A percentile compares a stretch with the other conserved stretches of the same genome.
Evolutionary conservation across 2,888 invertebrate species (phyloP).

Genomic region (Pseudanteris insignis): DNA sequence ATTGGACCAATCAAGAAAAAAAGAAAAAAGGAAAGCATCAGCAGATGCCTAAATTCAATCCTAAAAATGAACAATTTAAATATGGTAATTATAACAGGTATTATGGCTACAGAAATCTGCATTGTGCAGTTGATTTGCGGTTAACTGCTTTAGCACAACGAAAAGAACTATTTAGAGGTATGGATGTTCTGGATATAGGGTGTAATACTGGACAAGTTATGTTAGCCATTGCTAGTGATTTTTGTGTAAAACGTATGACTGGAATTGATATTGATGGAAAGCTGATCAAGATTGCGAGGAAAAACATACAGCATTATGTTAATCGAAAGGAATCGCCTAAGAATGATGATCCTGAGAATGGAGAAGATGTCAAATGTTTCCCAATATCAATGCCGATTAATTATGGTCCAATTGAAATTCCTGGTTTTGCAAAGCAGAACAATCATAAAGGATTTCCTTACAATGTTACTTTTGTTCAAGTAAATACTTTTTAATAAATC

Average conservation of each 20-base stretch:
- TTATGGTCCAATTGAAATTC: conserved; percentile 82
- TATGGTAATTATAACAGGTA: conserved; percentile 98
- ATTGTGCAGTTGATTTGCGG: conserved; percentile 84
- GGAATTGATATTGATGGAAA: conserved; percentile 95
- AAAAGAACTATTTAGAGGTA: conserved; percentile 84
- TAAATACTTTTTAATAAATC: conserved; percentile 63
- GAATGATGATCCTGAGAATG: conserved; percentile 52
- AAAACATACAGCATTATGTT: conserved; percentile 78
- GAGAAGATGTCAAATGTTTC: conserved; percentile 70
- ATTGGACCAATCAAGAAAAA: conserved; percentile 66
- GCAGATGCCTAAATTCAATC: conserved; percentile 72
- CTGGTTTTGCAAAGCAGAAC: conserved; percentile 66
- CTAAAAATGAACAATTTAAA: conserved; percentile 83
- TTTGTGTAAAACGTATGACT: conserved; percentile 83
- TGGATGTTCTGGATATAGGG: conserved; percentile 95
- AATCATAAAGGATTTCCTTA: conserved; percentile 79
- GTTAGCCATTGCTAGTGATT: conserved; percentile 85
- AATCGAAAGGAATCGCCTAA: conserved; percentile 66
- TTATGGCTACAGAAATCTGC: conserved; percentile 90
- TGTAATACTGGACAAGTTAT: conserved; percentile 98
- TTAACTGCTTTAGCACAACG: conserved; percentile 82
- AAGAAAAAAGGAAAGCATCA: conserved; percentile 64
- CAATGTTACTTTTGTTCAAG: conserved; percentile 89
- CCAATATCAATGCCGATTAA: conserved; percentile 89
- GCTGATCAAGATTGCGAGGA: conserved; percentile 80